Evolutionary conservation across 2,888 invertebrate species (phyloP), one percentile per base, ranked within the genome.

Genomic region (Leptarthrus brevirostris): DNA sequence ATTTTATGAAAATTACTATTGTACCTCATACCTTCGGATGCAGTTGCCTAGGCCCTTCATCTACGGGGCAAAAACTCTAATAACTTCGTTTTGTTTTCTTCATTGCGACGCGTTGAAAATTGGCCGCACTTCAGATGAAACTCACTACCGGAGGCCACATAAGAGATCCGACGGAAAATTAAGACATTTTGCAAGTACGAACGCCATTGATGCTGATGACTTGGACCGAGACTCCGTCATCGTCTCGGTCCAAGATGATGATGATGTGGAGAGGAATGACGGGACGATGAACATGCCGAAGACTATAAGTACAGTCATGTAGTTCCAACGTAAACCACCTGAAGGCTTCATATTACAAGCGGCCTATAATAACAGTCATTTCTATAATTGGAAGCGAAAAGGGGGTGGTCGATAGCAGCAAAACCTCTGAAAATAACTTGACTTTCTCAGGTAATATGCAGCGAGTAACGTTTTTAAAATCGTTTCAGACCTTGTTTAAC

Each of bases 371-470:
- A 64, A 64, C 64, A 64, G 64, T 64, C 64, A 64, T 64, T 64
- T 64, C 64, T 64, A 24, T 64, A 64, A 64, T 64, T 64, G 64
- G 64, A 64, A 36, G 64, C 64, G 64, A 64, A 64, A 64, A 64
- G 64, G 64, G 64, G 64, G 64, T 64, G 64, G 44, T 64, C 44
- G 26, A 64, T 40, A 24, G 24, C 44, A 8, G 44, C 16, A 24
- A 44, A 64, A 40, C 14, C 22, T 64, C 14, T 12, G 10, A 64
- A 44, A 20, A 18, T 22, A 47, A 22, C 24, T 22, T 12, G 26
- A 8, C 2, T 44, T 22, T 44, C 44, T 64, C 44, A 61, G 36
- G 40, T 22, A 61, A 36, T 30, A 16, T 34, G 30, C 26, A 34
- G 16, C n/a, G 40, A 18, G 36, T 12, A 22, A 40, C 20, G 24